A percentile compares a stretch with the other conserved stretches of the same genome.
Evolutionary conservation across 2,797 vertebrate species (phyloP).

Genomic region (Emydoidea blandingii): DNA sequence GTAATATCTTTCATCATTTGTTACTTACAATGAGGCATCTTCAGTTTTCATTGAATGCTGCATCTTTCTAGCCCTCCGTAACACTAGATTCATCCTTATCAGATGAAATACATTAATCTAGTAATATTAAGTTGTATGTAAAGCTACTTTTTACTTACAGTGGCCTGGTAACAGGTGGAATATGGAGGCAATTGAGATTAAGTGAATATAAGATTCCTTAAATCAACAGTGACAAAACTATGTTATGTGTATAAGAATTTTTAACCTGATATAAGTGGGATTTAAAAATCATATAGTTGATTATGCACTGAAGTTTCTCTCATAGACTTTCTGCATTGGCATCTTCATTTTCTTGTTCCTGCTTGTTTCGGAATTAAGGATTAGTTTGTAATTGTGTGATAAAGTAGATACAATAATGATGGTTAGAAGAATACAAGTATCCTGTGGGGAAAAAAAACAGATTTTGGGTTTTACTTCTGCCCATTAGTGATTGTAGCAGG

Average conservation of each 20-base stretch:
- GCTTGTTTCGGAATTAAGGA: constrained; percentile 51
- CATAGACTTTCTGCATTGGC: constrained; percentile 12
- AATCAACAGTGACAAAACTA: constrained; percentile 29
- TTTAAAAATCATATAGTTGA: constrained; percentile 35
- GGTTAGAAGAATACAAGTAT: constrained; percentile 13
- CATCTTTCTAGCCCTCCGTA: background rate
- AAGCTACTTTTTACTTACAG: constrained; percentile 14
- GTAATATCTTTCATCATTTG: constrained; percentile 8
- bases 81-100: constrained; percentile 2
- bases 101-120: constrained; percentile 15
- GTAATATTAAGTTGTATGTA: background rate
- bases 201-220: constrained; percentile 37
- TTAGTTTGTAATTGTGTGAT: background rate
- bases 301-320: constrained; percentile 22
- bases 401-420: constrained; percentile 4
- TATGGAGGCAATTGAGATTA: constrained; percentile 7
- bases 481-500: background rate
- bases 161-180: constrained; percentile 50
- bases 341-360: background rate
- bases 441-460: background rate
- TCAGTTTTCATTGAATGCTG: constrained; percentile 39
- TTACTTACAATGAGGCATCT: constrained; percentile 1
- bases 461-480: background rate
- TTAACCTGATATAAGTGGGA: constrained; percentile 23
- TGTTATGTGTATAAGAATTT: constrained; percentile 45